Conservation (phyloP, 2,888 invertebrate species). For the Euproctis similis region DNA sequence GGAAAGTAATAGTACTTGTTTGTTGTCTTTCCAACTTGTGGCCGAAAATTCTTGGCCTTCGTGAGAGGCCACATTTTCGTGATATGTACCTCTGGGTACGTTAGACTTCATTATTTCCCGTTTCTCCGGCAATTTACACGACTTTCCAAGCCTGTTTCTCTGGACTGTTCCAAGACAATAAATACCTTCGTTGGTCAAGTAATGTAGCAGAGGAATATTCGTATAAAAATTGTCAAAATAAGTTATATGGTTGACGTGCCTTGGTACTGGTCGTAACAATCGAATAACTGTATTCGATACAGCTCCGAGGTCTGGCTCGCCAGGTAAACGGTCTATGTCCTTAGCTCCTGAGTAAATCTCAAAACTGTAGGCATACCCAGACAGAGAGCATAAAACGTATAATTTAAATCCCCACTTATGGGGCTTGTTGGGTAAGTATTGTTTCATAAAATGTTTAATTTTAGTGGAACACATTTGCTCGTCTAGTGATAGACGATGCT, state of each 20-base stretch:
- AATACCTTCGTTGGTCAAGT: slow-evolving; percentile 26
- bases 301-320: slow-evolving; percentile 31
- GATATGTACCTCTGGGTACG: slow-evolving; percentile 10
- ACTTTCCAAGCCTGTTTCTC: slow-evolving; percentile 22
- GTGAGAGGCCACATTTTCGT: slow-evolving; percentile 27
- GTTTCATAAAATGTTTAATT: slow-evolving; percentile 24
- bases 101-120: slow-evolving; percentile 11
- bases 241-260: slow-evolving; percentile 23
- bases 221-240: slow-evolving; percentile 20
- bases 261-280: slow-evolving; percentile 25
- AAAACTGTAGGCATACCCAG: slow-evolving; percentile 24
- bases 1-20: slow-evolving; percentile 30
- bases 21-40: slow-evolving; percentile 28
- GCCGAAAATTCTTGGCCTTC: slow-evolving; percentile 3
- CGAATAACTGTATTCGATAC: slow-evolving; percentile 26
- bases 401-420: slow-evolving; percentile 23
- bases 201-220: slow-evolving; percentile 24
- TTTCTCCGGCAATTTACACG: slow-evolving; percentile 10
- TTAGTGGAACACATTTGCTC: slow-evolving; percentile 28
- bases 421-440: slow-evolving; percentile 22
- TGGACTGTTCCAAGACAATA: slow-evolving; percentile 23
- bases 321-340: slow-evolving; percentile 20
- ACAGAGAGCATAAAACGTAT: slow-evolving; percentile 18
- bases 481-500: slow-evolving; percentile 20
- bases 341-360: slow-evolving; percentile 23